Percentiles rank a stretch among this genome's conserved stretches.
phyloP scores from a whole-genome alignment of 92 coral and sea anemone genomes.

The Umimayanthus chanpuru region DNA sequence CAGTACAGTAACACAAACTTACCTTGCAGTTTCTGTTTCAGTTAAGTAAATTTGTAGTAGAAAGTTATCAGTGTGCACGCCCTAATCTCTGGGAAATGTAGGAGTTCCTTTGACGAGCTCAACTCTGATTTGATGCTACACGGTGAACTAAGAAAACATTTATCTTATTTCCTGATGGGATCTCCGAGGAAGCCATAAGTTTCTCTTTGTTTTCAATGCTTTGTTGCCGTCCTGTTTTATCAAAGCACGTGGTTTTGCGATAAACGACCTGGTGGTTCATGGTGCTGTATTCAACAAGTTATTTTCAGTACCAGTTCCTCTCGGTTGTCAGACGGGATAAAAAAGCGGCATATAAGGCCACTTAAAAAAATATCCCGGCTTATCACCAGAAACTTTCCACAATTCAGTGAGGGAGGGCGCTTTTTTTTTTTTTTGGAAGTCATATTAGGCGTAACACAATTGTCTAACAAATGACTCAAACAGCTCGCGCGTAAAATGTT shows the following conservation, averaged over 20 bases:
- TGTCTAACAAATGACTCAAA: too few species aligned
- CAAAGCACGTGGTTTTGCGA: constrained; percentile 16
- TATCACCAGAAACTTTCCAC: too few species aligned
- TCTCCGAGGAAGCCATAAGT: not conserved
- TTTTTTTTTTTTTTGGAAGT: too few species aligned
- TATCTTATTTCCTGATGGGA: not conserved
- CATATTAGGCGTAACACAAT: too few species aligned
- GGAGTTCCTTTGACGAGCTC: not conserved
- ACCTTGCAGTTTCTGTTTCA: not conserved
- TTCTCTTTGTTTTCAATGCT: not conserved
- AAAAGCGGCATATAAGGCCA: too few species aligned
- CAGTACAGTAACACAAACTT: not conserved
- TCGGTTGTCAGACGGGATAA: not conserved
- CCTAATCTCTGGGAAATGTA: not conserved
- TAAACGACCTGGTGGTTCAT: constrained; percentile 23
- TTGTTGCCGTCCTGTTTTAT: not conserved
- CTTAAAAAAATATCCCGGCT: too few species aligned
- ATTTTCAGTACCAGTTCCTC: constrained; percentile 20
- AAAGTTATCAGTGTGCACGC: too few species aligned
- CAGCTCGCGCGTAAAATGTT: too few species aligned
- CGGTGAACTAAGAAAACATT: not conserved
- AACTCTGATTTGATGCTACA: not conserved
- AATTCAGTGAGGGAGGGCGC: too few species aligned
- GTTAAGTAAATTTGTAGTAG: too few species aligned
- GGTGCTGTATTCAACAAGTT: constrained; percentile 10